phyloP scores from a whole-genome alignment of 92 coral and sea anemone genomes.

The Pocillopora grandis region DNA sequence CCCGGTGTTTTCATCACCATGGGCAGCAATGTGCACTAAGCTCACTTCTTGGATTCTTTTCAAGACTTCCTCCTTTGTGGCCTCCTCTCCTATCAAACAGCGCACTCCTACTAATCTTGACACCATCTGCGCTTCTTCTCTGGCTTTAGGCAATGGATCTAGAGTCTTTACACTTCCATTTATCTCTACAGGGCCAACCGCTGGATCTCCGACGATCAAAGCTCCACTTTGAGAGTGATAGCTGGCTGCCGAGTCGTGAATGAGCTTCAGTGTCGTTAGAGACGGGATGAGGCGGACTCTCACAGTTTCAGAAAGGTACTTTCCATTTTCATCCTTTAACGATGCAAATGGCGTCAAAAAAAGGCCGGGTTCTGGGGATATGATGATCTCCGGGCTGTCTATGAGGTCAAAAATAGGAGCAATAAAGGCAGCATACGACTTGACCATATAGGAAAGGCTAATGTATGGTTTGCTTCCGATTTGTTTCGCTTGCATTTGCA shows the following conservation, averaged over 20 bases:
- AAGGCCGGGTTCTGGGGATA: not conserved
- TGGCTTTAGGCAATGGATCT: not conserved
- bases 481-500: not conserved
- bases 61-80: not conserved
- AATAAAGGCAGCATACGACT: not conserved
- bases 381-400: conserved; percentile 7
- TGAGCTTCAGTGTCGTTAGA: not conserved
- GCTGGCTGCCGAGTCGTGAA: not conserved
- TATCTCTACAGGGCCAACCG: not conserved
- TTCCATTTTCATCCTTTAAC: conserved; percentile 5
- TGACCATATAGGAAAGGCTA: not conserved
- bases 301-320: not conserved
- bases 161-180: not conserved
- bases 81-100: not conserved
- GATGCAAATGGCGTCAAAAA: not conserved
- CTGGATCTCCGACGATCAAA: conserved; percentile 1
- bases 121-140: not conserved
- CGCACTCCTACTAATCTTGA: not conserved
- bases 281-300: conserved; percentile 7
- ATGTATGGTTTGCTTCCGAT: not conserved
- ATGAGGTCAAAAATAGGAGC: not conserved
- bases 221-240: not conserved
- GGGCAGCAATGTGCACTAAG: not conserved
- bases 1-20: not conserved
- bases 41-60: not conserved